Base-by-base conservation (phyloP, 2,888 invertebrate species). In the Cantharis nigra region DNA sequence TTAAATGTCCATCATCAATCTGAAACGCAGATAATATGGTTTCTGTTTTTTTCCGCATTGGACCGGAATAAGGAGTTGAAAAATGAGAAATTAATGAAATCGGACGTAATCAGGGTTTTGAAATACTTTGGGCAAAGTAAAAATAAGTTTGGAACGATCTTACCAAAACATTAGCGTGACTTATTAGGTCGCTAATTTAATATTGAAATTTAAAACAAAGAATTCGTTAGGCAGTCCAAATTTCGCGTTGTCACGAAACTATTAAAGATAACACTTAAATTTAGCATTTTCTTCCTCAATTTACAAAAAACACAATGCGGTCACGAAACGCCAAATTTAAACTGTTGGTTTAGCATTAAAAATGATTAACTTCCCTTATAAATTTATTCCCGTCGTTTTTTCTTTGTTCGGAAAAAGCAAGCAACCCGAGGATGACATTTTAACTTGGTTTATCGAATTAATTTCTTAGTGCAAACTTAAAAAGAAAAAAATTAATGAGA, bases 401-500 rank as follows among this genome's bases (percentile, higher is more conserved):
- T 49, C 49, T 49, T 49, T 49, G 49, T 49, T 49, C 13, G 33
- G 33, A 49, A 49, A 49, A n/a, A 49, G 5, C 49, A 49, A 49
- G 5, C 49, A 49, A 49, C n/a, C 49, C 49, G 49, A 49, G 49
- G 49, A 49, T 49, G 49, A 49, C 49, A 49, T 49, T 49, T 49
- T n/a, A 49, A 49, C n/a, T n/a, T n/a, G 49, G n/a, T 13, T 67
- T 67, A 26, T 64, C 64, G 20, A 64, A 64, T 20, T 20, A 64
- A 64, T 20, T 20, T 26, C 23, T 49, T 14, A 26, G 65, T 67
- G 65, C 65, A 26, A 67, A 67, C n/a, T 23, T 67, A 23, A 23
- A 67, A 67, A 49, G 64, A 70, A 75, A 71, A 75, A 71, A 75
- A 63, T 62, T 78, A 78, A 78, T 75, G 71, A 78, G 78, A 76